Evolutionary conservation across 2,113 vertebrate species (phyloP).

Genomic region (Rhynchopsitta pachyrhyncha): DNA sequence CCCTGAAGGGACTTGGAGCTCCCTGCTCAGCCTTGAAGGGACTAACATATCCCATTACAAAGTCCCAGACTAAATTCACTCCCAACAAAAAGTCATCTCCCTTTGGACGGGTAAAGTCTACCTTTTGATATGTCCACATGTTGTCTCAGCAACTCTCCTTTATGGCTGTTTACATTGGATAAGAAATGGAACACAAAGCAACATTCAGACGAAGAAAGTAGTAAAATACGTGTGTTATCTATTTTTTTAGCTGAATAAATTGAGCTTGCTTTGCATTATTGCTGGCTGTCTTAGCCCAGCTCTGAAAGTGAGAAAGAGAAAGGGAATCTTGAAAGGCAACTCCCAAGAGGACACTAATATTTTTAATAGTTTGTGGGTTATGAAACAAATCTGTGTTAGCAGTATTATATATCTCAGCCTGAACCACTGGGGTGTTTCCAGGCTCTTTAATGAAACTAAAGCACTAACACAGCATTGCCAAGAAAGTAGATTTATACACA

Average conservation of each 20-base stretch:
- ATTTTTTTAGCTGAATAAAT: constrained; percentile 73
- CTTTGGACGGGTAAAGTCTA: constrained; percentile 50
- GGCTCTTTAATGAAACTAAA: constrained; percentile 80
- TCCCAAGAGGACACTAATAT: constrained; percentile 79
- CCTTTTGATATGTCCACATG: constrained; percentile 46
- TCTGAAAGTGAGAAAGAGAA: constrained; percentile 72
- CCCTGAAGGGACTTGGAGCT: constrained; percentile 45
- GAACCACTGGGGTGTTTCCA: constrained; percentile 78
- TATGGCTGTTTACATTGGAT: constrained; percentile 60
- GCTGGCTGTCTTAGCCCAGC: constrained; percentile 67
- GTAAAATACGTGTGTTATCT: constrained; percentile 68
- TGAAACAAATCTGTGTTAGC: constrained; percentile 84
- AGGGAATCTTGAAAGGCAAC: constrained; percentile 78
- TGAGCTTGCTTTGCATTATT: constrained; percentile 75
- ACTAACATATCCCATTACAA: constrained; percentile 50
- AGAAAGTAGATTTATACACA: constrained; percentile 77
- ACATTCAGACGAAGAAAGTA: constrained; percentile 45
- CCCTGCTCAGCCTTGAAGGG: constrained; percentile 53
- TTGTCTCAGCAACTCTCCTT: constrained; percentile 53
- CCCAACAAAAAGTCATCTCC: constrained; percentile 41
- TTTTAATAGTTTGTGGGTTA: constrained; percentile 83
- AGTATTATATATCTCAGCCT: constrained; percentile 77
- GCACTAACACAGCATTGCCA: constrained; percentile 70
- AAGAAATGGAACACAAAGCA: constrained; percentile 57
- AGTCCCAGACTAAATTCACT: constrained; percentile 62